These are phyloP conservation scores for Leptodactylus fallax DNA, from an alignment of 2,797 vertebrate genomes.

Conservation along the genomic window DNA sequence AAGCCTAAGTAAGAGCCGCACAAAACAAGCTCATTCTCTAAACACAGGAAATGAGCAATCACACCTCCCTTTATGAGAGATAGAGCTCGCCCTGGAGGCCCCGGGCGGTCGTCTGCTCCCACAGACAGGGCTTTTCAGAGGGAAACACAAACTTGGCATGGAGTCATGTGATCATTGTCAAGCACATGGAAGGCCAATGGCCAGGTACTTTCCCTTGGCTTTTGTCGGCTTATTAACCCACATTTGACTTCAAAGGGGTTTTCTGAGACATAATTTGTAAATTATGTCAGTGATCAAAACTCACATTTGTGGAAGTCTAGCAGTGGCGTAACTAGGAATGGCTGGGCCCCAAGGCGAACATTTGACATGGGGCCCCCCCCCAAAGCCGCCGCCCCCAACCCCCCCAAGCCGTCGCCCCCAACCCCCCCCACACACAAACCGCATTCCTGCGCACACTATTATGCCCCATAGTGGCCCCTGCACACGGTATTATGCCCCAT, in stretches of 20 bases:
- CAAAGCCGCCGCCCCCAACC: no score
- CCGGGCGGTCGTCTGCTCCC: slow-evolving; percentile 9
- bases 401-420: no score
- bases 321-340: no score
- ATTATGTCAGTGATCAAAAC: no score
- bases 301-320: no score
- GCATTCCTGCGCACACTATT: no score
- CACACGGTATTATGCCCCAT: no score
- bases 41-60: slow-evolving; percentile 64
- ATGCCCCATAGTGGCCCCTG: no score
- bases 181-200: not conserved
- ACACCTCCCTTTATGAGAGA: slow-evolving; percentile 53
- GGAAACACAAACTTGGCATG: slow-evolving; percentile 11
- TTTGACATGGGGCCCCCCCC: no score
- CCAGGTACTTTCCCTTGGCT: not conserved
- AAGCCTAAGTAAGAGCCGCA: slow-evolving; percentile 58
- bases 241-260: not conserved
- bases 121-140: not conserved
- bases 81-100: slow-evolving; percentile 40
- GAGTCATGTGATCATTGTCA: not conserved
- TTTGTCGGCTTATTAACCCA: not conserved
- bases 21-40: slow-evolving; percentile 57
- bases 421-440: no score
- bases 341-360: no score
- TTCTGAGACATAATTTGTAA: not conserved